Conservation (phyloP, 1,140 invertebrate species). For the Zaprionus vittiger region DNA sequence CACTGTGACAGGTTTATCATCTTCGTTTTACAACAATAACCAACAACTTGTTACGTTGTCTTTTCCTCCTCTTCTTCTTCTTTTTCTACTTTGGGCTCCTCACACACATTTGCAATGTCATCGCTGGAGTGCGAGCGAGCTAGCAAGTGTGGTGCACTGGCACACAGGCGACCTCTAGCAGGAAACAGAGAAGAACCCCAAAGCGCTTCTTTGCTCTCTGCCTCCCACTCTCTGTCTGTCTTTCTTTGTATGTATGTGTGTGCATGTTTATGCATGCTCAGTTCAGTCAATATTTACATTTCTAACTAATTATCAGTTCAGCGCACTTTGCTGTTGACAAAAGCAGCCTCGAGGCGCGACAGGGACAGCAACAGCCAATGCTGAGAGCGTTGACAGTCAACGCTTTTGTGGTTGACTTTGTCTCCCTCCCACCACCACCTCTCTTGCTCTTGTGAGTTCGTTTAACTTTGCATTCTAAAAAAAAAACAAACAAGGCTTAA, state of each 20-base stretch:
- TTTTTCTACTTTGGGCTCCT: conserved; percentile 33
- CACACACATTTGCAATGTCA: conserved; percentile 17
- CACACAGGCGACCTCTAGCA: conserved; percentile 53
- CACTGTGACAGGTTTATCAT: conserved; percentile 63
- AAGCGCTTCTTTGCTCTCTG: conserved; percentile 3
- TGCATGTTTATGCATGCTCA: conserved; percentile 56
- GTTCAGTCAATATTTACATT: conserved; percentile 79
- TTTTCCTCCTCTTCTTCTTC: conserved; percentile 31
- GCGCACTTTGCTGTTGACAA: conserved; percentile 69
- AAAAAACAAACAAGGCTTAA: conserved; percentile 32
- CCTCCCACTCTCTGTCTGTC: not conserved
- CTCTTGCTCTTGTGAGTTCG: conserved; percentile 48
- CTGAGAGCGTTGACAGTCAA: conserved; percentile 46
- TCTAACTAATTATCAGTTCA: conserved; percentile 82
- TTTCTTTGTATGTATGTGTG: conserved; percentile 12
- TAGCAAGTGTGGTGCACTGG: conserved; percentile 31
- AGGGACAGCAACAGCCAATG: conserved; percentile 3
- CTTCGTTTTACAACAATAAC: conserved; percentile 38
- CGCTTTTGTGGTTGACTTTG: conserved; percentile 49
- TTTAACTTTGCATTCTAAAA: conserved; percentile 76
- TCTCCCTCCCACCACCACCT: conserved; percentile 13
- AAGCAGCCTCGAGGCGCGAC: conserved; percentile 12
- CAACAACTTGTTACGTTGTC: conserved; percentile 65
- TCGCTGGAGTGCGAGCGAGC: conserved; percentile 10
- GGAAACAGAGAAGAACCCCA: not conserved